Evolutionary conservation across 2,113 vertebrate species (phyloP), one percentile per base, ranked within the genome.

Genomic region (Psettodes erumei): DNA sequence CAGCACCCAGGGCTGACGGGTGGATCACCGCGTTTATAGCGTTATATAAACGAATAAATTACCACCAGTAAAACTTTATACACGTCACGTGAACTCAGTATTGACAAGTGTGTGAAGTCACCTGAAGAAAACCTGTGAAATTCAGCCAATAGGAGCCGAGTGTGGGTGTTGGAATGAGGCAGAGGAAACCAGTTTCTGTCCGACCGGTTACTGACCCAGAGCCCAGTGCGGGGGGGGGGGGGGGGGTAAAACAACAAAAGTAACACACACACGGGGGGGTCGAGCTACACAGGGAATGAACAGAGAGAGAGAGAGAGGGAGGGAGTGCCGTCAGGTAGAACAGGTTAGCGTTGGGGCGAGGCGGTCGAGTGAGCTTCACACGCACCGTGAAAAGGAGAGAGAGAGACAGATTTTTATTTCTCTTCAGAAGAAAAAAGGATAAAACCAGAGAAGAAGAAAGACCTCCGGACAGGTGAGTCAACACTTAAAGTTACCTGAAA

Each of bases 331-430:
- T 53, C 86, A 58, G 60, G 89, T 76, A 25, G n/a, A 75, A 87
- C 89, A 70, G 82, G 89, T 90, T n/a, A n/a, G n/a, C n/a, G n/a
- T n/a, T 80, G 70, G 84, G 84, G 89, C 15, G 81, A 86, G 87
- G 84, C 59, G 6, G 73, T 6, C 7, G 13, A 68, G 56, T 1
- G 23, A 83, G 82, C n/a, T 48, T 56, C 54, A 81, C n/a, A 35
- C 58, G 28, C 53, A 58, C 59, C 60, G 16, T 25, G 40, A 50
- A 19, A 28, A 25, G 30, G 13, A 54, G 45, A 73, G 50, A 70
- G 43, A 71, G 51, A 56, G 11, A 53, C 5, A 28, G 59, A 70
- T 77, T 67, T 60, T 21, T 23, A 15, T 48, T 56, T 37, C 37
- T 48, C 33, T 35, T 15, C 33, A 19, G 40, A 60, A 37, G 48